Evolutionary conservation across 1,140 invertebrate species (phyloP).

Genomic region (Galleria mellonella): DNA sequence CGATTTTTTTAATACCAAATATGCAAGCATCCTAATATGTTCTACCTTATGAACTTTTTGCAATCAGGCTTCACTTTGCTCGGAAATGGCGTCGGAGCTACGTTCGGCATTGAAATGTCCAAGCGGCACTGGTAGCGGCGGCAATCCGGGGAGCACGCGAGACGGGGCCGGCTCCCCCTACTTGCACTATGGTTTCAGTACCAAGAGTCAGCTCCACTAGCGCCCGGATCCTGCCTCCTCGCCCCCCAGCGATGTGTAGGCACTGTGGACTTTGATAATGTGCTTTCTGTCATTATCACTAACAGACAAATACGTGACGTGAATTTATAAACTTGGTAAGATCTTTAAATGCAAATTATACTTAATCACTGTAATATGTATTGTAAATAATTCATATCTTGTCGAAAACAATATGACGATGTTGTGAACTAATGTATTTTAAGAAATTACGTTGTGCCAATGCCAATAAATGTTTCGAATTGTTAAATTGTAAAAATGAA

Average conservation of each 20-base stretch:
- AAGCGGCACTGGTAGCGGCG: constrained; percentile 69
- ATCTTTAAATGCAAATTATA: neutral
- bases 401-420: neutral
- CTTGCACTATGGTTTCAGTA: constrained; percentile 77
- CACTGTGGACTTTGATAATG: constrained; percentile 6
- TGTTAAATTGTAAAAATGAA: too few species aligned
- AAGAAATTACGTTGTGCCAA: too few species aligned
- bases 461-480: too few species aligned
- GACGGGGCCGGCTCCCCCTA: constrained; percentile 73
- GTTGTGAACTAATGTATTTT: neutral
- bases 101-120: constrained; percentile 80
- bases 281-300: too few species aligned
- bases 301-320: neutral
- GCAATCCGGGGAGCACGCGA: constrained; percentile 33
- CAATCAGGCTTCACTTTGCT: constrained; percentile 78
- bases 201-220: constrained; percentile 75
- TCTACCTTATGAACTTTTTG: constrained; percentile 2
- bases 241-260: constrained; percentile 62
- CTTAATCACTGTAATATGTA: too few species aligned
- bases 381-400: constrained; percentile 1
- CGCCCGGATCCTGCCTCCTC: constrained; percentile 52
- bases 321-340: neutral
- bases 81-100: constrained; percentile 81
- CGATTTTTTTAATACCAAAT: constrained; percentile 17
- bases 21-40: too few species aligned